Conservation (phyloP, 2,797 vertebrate genomes). For the Tapera naevia region DNA sequence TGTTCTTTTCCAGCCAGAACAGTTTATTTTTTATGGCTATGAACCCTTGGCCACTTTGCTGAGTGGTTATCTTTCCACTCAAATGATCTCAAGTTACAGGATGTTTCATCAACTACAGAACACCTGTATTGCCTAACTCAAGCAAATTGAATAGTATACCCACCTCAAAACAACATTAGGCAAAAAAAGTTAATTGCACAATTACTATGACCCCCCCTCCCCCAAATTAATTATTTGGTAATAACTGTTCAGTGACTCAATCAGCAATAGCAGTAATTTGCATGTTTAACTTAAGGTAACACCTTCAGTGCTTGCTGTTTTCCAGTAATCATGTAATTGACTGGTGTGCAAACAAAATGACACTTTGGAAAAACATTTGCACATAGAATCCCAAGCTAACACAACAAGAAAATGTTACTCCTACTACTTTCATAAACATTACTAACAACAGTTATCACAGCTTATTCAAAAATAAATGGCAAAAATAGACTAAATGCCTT, state of each 20-base stretch:
- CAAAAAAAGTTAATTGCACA: constrained; percentile 43
- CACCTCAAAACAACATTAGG: constrained; percentile 16
- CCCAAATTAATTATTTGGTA: constrained; percentile 4
- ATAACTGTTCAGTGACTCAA: constrained; percentile 5
- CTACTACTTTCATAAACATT: neutral
- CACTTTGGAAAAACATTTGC: neutral
- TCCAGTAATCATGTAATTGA: neutral
- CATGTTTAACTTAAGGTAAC: constrained; percentile 9
- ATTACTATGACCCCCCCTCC: neutral
- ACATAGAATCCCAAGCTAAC: neutral
- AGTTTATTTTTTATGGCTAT: neutral
- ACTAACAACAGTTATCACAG: neutral
- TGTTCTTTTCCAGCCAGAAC: neutral
- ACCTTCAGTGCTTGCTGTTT: neutral
- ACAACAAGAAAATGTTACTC: neutral
- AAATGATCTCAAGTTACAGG: constrained; percentile 25
- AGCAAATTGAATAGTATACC: neutral
- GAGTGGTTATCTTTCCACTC: neutral
- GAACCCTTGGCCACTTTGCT: neutral
- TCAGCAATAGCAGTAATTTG: constrained; percentile 4
- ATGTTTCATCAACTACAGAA: constrained; percentile 27
- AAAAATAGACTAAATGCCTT: neutral
- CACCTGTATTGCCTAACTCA: constrained; percentile 35
- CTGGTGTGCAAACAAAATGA: neutral
- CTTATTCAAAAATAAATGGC: neutral